These are phyloP conservation scores for Muscicapa comitata DNA, from an alignment of 2,797 vertebrate genomes.

Conservation along the genomic window DNA sequence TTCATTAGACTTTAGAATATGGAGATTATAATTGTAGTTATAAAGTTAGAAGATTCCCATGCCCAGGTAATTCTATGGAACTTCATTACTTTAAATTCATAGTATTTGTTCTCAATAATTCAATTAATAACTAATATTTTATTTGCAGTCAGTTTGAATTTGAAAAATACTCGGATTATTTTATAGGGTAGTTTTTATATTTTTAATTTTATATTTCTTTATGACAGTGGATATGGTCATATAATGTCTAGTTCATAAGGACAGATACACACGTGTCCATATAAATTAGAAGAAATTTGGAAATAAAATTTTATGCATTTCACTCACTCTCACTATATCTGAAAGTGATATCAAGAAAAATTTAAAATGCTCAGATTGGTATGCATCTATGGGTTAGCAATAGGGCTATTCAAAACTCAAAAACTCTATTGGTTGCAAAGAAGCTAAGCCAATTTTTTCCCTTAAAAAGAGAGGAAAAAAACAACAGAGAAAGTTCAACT, in stretches of 20 bases:
- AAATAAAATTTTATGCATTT: not conserved
- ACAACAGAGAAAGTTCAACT: not conserved
- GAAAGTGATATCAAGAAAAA: not conserved
- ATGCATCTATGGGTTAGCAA: not conserved
- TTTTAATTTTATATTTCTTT: not conserved
- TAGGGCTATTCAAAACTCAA: not conserved
- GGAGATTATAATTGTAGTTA: not conserved
- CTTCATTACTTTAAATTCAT: not conserved
- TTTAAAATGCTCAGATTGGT: not conserved
- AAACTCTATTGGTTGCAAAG: not conserved
- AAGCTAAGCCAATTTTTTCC: not conserved
- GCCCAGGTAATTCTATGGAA: not conserved
- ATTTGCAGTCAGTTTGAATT: not conserved
- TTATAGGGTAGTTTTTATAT: not conserved
- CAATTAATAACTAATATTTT: not conserved
- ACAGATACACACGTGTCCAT: accelerated
- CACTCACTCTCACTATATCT: not conserved
- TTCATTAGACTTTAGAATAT: not conserved
- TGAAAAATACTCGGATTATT: not conserved
- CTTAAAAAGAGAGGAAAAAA: not conserved
- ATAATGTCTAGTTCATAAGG: not conserved
- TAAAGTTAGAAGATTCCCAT: not conserved
- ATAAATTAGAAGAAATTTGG: not conserved
- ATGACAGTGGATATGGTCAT: not conserved
- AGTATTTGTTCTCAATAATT: not conserved